Conservation (phyloP, 2,113 vertebrate genomes). For the Bufo gargarizans region DNA sequence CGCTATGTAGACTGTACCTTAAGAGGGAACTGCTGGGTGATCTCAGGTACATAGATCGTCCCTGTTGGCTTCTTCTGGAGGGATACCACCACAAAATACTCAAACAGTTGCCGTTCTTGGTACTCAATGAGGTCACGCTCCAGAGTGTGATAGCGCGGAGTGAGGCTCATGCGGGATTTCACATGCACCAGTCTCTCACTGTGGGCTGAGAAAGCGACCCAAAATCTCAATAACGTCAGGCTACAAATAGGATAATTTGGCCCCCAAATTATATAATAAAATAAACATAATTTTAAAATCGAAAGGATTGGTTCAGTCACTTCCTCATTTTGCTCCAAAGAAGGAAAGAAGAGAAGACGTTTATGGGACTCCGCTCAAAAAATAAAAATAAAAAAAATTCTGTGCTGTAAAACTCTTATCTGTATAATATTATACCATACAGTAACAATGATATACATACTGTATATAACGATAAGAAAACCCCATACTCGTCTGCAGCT, state of each 20-base stretch:
- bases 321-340: background rate
- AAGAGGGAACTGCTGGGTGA: conserved; percentile 95
- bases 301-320: background rate
- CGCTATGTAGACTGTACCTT: conserved; percentile 78
- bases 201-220: conserved; percentile 76
- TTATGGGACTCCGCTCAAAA: background rate
- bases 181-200: conserved; percentile 93
- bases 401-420: background rate
- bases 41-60: conserved; percentile 91
- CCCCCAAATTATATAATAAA: no score
- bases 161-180: conserved; percentile 91
- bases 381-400: no score
- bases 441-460: background rate
- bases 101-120: conserved; percentile 97
- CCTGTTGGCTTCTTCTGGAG: conserved; percentile 95
- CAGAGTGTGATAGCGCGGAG: conserved; percentile 93
- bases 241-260: no score
- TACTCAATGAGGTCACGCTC: conserved; percentile 97
- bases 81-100: conserved; percentile 97
- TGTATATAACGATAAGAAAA: no score
- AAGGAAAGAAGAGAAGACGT: background rate
- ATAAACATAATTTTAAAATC: background rate
- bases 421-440: background rate
- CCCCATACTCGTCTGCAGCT: background rate
- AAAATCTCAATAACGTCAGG: background rate